phyloP scores from a whole-genome alignment of 2,888 invertebrate genomes.

The Mylabris sibirica region DNA sequence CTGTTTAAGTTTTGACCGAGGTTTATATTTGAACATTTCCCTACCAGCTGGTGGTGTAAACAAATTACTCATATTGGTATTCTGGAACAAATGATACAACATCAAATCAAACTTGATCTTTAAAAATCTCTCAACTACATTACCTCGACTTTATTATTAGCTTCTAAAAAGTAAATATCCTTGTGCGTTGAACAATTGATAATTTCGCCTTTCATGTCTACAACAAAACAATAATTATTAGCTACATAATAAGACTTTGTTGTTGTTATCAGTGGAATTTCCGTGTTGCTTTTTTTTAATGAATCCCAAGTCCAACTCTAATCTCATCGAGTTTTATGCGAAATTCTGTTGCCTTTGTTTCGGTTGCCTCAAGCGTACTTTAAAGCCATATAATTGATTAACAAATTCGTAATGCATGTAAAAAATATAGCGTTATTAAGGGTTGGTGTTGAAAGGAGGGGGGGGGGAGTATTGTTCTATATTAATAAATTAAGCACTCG shows the following conservation, averaged over 20 bases:
- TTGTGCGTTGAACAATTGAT: slow-evolving; percentile 55
- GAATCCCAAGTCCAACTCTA: no score
- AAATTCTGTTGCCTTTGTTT: no score
- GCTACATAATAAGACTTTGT: no score
- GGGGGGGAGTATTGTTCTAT: not conserved
- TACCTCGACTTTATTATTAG: slow-evolving; percentile 57
- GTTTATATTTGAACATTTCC: slow-evolving; percentile 58
- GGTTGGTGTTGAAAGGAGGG: not conserved
- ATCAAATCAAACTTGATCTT: not conserved
- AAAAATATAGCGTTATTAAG: not conserved
- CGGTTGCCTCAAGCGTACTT: no score
- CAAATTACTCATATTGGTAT: slow-evolving; percentile 56
- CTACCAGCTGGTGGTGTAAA: slow-evolving; percentile 58
- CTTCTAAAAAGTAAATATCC: slow-evolving; percentile 58
- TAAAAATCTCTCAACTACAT: slow-evolving; percentile 14
- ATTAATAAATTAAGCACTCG: slow-evolving; percentile 29
- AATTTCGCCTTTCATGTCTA: slow-evolving; percentile 56
- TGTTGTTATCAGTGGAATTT: not conserved
- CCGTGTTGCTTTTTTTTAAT: not conserved
- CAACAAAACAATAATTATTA: slow-evolving; percentile 18
- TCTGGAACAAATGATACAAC: slow-evolving; percentile 47
- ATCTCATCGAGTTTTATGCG: no score
- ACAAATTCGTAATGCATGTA: not conserved
- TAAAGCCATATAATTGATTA: no score
- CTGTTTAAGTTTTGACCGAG: slow-evolving; percentile 58